These are phyloP conservation scores for Drosophila pandora DNA, from an alignment of 1,140 invertebrate species.

Conservation along the genomic window DNA sequence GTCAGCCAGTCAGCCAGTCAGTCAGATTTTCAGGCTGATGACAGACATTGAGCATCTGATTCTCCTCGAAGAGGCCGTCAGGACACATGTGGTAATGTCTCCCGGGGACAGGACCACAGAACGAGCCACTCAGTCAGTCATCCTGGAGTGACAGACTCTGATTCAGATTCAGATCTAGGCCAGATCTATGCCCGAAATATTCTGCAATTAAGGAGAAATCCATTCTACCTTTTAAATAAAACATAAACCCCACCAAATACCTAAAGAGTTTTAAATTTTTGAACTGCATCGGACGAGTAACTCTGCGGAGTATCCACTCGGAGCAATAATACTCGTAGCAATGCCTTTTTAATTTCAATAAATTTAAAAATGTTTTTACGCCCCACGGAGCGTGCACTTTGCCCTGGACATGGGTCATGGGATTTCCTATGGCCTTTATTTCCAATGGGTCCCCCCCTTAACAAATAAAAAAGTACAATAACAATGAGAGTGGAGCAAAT, in stretches of 20 bases:
- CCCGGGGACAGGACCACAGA: conserved; percentile 39
- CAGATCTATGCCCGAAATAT: no score
- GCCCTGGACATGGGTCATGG: conserved; percentile 6
- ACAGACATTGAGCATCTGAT: conserved; percentile 26
- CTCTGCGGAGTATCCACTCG: conserved; percentile 2
- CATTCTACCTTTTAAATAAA: background rate
- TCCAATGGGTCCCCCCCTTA: background rate
- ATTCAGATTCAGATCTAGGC: no score
- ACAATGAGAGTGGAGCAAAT: conserved; percentile 10
- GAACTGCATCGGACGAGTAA: conserved; percentile 2
- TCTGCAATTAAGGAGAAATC: background rate
- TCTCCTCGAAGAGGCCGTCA: background rate
- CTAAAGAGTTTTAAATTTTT: background rate
- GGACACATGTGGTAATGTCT: conserved; percentile 20
- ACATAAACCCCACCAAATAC: background rate
- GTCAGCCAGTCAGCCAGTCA: conserved; percentile 29
- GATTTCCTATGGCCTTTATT: background rate
- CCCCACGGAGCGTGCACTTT: conserved; percentile 19
- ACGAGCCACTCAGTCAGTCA: conserved; percentile 58
- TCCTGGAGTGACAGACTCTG: conserved; percentile 7
- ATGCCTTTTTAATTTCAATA: conserved; percentile 53
- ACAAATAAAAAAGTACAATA: background rate
- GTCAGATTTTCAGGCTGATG: conserved; percentile 63
- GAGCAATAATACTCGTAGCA: background rate
- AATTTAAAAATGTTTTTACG: conserved; percentile 61